phyloP scores from a whole-genome alignment of 1,140 invertebrate species.

The Thalassaphorura encarpata region DNA sequence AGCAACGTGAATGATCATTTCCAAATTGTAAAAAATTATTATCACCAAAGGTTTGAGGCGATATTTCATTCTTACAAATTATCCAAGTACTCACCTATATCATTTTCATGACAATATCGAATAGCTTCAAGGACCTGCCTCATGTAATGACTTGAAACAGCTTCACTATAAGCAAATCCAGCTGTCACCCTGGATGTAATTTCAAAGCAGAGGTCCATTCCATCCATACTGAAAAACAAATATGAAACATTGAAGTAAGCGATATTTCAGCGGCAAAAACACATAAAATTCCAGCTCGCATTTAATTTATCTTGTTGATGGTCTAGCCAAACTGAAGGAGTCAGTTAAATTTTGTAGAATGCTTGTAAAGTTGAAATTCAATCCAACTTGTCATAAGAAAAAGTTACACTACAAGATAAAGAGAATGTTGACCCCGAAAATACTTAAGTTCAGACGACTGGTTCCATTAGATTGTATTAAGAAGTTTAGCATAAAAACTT shows the following conservation, averaged over 20 bases:
- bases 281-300: background rate
- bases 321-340: background rate
- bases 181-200: slow-evolving; percentile 87
- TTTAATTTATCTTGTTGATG: background rate
- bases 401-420: too few relatives aligned
- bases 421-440: too few relatives aligned
- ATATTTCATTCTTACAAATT: too few relatives aligned
- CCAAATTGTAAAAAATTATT: background rate
- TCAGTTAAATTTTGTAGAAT: background rate
- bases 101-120: slow-evolving; percentile 92
- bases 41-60: too few relatives aligned
- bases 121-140: slow-evolving; percentile 89
- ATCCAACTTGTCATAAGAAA: too few relatives aligned
- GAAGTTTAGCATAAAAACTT: too few relatives aligned
- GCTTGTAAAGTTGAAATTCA: too few relatives aligned
- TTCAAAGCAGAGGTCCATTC: slow-evolving; percentile 96
- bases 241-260: slow-evolving; percentile 34
- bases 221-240: slow-evolving; percentile 82
- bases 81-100: slow-evolving; percentile 88
- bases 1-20: too few relatives aligned
- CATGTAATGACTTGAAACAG: slow-evolving; percentile 97
- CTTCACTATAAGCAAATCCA: slow-evolving; percentile 98
- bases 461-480: too few relatives aligned
- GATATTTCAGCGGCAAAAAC: background rate
- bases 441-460: too few relatives aligned